phyloP scores from a whole-genome alignment of 2,797 vertebrate species.

The Sebastes taczanowskii region DNA sequence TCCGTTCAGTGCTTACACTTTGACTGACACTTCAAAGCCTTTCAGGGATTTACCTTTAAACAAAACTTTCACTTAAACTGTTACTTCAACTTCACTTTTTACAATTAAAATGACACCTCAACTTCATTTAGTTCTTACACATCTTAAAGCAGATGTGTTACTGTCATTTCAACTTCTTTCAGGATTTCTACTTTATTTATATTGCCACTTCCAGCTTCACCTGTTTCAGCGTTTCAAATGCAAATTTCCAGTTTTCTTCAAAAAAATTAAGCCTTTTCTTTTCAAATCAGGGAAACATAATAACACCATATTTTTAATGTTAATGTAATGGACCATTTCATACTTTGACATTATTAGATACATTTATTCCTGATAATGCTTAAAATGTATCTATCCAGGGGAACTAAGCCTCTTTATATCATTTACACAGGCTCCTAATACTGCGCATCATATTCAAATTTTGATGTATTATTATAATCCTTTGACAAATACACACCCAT shows the following conservation, averaged over 20 bases:
- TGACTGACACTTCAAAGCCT: neutral
- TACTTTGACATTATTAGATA: neutral
- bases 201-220: neutral
- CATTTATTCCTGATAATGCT: neutral
- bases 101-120: neutral
- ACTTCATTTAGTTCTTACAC: neutral
- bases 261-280: neutral
- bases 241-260: neutral
- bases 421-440: neutral
- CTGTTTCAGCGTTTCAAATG: neutral
- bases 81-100: neutral
- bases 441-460: neutral
- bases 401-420: neutral
- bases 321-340: neutral
- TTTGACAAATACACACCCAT: neutral
- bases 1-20: neutral
- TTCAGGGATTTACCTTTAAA: neutral
- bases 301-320: neutral
- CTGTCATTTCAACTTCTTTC: neutral
- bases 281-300: neutral
- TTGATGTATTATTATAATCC: neutral
- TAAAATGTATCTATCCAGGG: neutral
- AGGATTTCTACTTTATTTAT: neutral
- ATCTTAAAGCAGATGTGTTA: neutral
- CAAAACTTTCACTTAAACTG: neutral